Base-by-base conservation (phyloP, 2,113 vertebrate species). In the Sula dactylatra region DNA sequence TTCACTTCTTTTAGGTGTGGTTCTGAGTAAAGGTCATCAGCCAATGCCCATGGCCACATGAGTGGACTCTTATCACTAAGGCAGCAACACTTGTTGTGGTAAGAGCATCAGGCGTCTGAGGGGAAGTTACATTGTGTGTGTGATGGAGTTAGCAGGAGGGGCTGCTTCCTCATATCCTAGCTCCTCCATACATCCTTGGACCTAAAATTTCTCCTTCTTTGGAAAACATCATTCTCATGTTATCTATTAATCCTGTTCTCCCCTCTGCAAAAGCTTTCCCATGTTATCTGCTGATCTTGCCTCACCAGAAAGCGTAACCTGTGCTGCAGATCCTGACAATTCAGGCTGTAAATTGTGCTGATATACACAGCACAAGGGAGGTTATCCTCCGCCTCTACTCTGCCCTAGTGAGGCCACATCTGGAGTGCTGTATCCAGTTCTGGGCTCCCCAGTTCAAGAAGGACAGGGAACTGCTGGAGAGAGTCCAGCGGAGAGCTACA, bases 21-120 rank as follows among this genome's bases (percentile, higher is more conserved):
- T 9, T 49, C 61, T 66, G 25, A 64, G 36, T 44, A 92, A 92
- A 49, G 45, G 21, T 71, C 74, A 79, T 18, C n/a, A 50, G 55
- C 11, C 86, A 71, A 73, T 58, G 49, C 44, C 31, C 55, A 13
- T 16, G 40, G 61, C 44, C 54, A 26, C 36, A 10, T 34, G 59
- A 71, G 17, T 45, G 31, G 16, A 58, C 31, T 62, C 50, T n/a
- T n/a, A 21, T n/a, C 61, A 27, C 13, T 80, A 36, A 50, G 3
- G 34, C 31, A 74, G 45, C 27, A 36, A 31, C n/a, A 24, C 10
- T 27, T 0, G 0, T 9, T 38, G 18, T 45, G 32, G 12, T 38
- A 64, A 61, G 21, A 88, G 8, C n/a, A 27, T 13, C 65, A 58
- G 29, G 25, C 9, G 49, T 8, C 31, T 0, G 0, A 79, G 14